phyloP scores from a whole-genome alignment of 2,113 vertebrate species.

The Mus musculus region DNA sequence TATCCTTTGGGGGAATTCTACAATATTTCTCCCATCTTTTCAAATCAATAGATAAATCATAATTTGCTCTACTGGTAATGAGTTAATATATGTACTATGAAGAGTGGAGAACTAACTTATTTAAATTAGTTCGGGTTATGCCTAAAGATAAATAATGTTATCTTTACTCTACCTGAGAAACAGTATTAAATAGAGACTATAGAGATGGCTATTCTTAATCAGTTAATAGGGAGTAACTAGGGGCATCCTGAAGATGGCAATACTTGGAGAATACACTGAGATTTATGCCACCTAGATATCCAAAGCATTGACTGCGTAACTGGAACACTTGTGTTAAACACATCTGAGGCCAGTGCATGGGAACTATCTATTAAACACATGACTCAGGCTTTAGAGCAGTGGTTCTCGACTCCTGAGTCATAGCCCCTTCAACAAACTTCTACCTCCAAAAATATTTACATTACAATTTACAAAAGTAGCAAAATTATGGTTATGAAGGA shows the following conservation, averaged over 20 bases:
- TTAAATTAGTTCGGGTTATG: not conserved
- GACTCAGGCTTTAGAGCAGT: not conserved
- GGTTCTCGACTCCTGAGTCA: not conserved
- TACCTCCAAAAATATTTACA: not conserved
- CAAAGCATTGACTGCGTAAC: not conserved
- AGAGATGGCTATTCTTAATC: not conserved
- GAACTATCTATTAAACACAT: accelerated
- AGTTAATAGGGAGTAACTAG: not conserved
- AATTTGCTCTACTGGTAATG: not conserved
- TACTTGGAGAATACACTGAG: not conserved
- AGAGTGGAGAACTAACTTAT: constrained; percentile 7
- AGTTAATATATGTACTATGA: not conserved
- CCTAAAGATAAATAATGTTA: not conserved
- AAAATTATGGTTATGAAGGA: not conserved
- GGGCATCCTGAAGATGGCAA: not conserved
- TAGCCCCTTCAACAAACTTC: too few relatives aligned
- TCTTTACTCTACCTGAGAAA: not conserved
- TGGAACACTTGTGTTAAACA: not conserved
- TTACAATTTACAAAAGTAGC: not conserved
- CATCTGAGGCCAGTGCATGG: not conserved
- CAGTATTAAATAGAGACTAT: not conserved
- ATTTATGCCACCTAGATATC: not conserved
- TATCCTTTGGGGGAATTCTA: not conserved
- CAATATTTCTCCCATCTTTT: not conserved
- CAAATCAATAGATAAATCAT: constrained; percentile 17